These are phyloP conservation scores for Limnothrissa miodon DNA, from an alignment of 2,113 vertebrate species.

Conservation along the genomic window DNA sequence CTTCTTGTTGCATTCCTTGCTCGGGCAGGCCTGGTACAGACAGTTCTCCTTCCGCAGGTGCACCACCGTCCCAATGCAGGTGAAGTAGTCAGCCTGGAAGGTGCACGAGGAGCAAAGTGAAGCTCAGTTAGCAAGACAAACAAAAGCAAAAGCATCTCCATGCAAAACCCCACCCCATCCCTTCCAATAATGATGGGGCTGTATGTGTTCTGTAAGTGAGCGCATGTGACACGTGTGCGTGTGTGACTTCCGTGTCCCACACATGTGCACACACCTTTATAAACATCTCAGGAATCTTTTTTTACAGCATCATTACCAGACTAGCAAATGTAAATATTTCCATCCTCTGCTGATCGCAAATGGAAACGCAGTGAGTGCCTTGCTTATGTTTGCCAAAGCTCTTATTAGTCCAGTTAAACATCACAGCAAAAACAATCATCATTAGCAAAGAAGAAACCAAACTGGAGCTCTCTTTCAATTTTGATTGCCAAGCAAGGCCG, in stretches of 20 bases:
- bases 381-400: background rate
- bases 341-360: background rate
- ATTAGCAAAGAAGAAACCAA: background rate
- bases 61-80: constrained; percentile 84
- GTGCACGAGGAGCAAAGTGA: background rate
- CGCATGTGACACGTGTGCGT: background rate
- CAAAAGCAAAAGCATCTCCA: background rate
- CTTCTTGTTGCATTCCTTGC: constrained; percentile 95
- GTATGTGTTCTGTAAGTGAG: background rate
- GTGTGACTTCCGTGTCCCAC: background rate
- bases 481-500: background rate
- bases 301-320: background rate
- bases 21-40: constrained; percentile 93
- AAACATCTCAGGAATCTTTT: background rate
- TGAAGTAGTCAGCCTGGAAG: constrained; percentile 89
- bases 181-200: background rate
- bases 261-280: background rate
- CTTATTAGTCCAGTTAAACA: background rate
- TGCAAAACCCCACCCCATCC: background rate
- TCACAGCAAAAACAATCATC: background rate
- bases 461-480: too few relatives aligned
- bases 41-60: constrained; percentile 94
- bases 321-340: background rate
- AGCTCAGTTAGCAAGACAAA: constrained; percentile 24
- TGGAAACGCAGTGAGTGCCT: background rate